phyloP scores from a whole-genome alignment of 2,888 invertebrate genomes.

The Drosophila phalerata region DNA sequence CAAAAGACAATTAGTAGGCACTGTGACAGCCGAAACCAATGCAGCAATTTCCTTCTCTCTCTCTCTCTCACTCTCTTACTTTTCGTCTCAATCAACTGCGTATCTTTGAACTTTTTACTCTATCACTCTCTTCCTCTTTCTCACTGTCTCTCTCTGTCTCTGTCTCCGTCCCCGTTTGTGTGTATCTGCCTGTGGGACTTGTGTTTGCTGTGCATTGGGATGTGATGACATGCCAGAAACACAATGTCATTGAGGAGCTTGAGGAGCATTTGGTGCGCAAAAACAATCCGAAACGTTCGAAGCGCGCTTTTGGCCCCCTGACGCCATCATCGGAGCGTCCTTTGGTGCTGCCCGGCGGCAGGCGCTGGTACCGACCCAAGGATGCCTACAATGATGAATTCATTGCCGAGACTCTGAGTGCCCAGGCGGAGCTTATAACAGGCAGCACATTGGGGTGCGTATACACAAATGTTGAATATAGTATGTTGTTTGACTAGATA shows the following conservation, averaged over 20 bases:
- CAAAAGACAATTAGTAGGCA: conserved; percentile 80
- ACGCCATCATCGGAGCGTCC: conserved; percentile 90
- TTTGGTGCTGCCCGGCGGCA: conserved; percentile 91
- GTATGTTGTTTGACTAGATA: neutral
- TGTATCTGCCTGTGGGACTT: conserved; percentile 30
- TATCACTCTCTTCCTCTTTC: neutral
- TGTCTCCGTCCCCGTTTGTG: neutral
- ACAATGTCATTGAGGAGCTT: conserved; percentile 86
- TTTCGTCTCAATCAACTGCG: neutral
- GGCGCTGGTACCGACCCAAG: conserved; percentile 92
- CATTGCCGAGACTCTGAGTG: conserved; percentile 93
- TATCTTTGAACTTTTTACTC: conserved; percentile 3
- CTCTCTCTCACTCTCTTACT: neutral
- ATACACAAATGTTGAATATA: conserved; percentile 44
- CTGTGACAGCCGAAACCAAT: conserved; percentile 64
- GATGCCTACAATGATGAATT: conserved; percentile 96
- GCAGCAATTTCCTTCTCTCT: conserved; percentile 26
- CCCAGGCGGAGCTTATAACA: conserved; percentile 94
- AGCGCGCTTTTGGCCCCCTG: conserved; percentile 87
- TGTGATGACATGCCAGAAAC: conserved; percentile 73
- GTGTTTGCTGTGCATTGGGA: conserved; percentile 19
- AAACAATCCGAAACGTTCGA: conserved; percentile 86
- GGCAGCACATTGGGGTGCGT: conserved; percentile 94
- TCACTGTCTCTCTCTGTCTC: neutral
- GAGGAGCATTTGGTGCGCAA: conserved; percentile 86